Percentiles rank a stretch among this genome's conserved stretches.
Conservation (phyloP, 1,140 invertebrate species). For the Hypothenemus hampei region DNA sequence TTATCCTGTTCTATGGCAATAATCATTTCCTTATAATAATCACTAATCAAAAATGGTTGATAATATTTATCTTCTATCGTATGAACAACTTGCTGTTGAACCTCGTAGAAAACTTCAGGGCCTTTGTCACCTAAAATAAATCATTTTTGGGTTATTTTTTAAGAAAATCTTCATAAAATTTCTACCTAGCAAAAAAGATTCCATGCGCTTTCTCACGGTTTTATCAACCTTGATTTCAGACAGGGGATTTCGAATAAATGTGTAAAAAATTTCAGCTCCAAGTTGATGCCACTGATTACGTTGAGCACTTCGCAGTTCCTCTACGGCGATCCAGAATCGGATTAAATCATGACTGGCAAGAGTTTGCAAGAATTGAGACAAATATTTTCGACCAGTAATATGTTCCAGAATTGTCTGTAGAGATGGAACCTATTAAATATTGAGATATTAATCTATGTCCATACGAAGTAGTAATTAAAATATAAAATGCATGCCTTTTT, state of each 20-base stretch:
- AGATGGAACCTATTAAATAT: conserved; percentile 50
- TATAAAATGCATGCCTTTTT: conserved; percentile 22
- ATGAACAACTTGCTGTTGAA: conserved; percentile 73
- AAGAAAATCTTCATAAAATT: not conserved
- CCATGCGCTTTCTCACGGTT: conserved; percentile 73
- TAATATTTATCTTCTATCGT: conserved; percentile 84
- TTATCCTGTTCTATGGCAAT: conserved; percentile 66
- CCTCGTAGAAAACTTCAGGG: conserved; percentile 83
- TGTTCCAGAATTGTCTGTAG: conserved; percentile 64
- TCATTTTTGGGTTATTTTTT: not conserved
- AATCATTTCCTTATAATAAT: conserved; percentile 74
- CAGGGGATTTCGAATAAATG: conserved; percentile 72
- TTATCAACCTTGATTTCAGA: conserved; percentile 76
- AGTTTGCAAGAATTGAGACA: conserved; percentile 76
- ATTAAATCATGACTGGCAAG: conserved; percentile 74
- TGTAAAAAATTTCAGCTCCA: conserved; percentile 87
- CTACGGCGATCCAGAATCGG: conserved; percentile 83
- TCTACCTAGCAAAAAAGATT: conserved; percentile 66
- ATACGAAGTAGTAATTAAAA: no score
- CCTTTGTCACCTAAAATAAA: conserved; percentile 65
- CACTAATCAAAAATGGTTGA: conserved; percentile 79
- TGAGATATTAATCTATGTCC: no score
- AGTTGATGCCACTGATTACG: conserved; percentile 76
- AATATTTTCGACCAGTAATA: conserved; percentile 64
- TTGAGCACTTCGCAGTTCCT: conserved; percentile 70